Evolutionary conservation across 1,140 invertebrate genomes (phyloP).

Genomic region (Pachypsylla venusta): DNA sequence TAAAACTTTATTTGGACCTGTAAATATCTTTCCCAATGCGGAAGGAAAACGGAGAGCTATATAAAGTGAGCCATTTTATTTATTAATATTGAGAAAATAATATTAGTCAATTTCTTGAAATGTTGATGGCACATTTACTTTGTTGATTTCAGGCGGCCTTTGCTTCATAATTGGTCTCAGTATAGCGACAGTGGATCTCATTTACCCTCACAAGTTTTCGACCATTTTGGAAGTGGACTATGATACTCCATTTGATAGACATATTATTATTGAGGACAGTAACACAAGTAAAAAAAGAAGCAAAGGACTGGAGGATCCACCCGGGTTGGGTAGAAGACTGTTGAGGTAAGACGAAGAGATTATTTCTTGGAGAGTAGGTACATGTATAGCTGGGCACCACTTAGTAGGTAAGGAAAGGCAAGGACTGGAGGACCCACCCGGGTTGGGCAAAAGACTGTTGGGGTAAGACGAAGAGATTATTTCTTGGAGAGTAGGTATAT

Average conservation of each 20-base stretch:
- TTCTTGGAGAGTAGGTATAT: no score
- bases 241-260: slow-evolving; percentile 80
- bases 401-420: slow-evolving; percentile 41
- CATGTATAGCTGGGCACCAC: no score
- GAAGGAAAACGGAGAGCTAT: no score
- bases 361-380: no score
- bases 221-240: slow-evolving; percentile 87
- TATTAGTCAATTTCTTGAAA: neutral
- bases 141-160: slow-evolving; percentile 48
- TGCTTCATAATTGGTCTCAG: slow-evolving; percentile 57
- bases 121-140: slow-evolving; percentile 15
- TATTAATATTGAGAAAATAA: no score
- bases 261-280: slow-evolving; percentile 80
- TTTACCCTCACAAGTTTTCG: slow-evolving; percentile 81
- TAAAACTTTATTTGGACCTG: no score
- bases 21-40: no score
- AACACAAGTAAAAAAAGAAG: slow-evolving; percentile 46
- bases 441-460: slow-evolving; percentile 42
- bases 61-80: no score
- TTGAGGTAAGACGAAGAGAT: slow-evolving; percentile 35
- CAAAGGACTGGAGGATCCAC: slow-evolving; percentile 44
- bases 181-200: slow-evolving; percentile 64
- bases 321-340: slow-evolving; percentile 41
- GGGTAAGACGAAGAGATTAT: no score
- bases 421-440: slow-evolving; percentile 43